Conservation (phyloP, 2,888 invertebrate species). For the Campopleginae sp. region DNA sequence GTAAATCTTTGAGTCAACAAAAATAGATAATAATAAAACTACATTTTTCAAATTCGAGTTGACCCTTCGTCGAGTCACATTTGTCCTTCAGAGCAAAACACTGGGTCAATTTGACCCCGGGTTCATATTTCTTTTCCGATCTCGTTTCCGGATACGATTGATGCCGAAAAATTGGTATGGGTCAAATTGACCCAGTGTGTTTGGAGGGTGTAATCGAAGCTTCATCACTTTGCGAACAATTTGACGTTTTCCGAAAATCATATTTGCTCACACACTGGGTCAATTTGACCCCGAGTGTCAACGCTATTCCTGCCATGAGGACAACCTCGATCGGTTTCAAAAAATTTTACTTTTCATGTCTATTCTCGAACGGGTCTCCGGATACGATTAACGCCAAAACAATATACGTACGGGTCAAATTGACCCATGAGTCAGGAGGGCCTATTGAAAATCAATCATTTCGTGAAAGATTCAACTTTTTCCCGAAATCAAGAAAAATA, state of each 20-base stretch:
- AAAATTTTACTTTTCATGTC: too few species aligned
- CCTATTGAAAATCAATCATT: neutral
- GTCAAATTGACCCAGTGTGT: too few species aligned
- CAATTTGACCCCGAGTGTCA: neutral
- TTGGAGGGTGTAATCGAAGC: too few species aligned
- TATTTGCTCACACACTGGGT: neutral
- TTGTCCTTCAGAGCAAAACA: neutral
- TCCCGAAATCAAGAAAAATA: neutral
- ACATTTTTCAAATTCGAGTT: neutral
- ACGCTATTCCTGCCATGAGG: too few species aligned
- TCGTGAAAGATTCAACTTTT: neutral
- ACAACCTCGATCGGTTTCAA: too few species aligned
- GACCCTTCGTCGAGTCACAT: neutral
- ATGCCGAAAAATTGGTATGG: too few species aligned
- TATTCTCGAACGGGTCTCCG: too few species aligned
- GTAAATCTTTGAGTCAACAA: neutral
- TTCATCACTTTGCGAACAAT: too few species aligned
- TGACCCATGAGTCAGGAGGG: neutral
- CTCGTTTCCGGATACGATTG: too few species aligned
- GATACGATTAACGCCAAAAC: neutral
- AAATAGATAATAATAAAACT: neutral
- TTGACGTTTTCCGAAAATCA: too few species aligned
- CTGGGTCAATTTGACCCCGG: neutral
- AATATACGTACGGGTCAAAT: neutral
- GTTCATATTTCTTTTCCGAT: too few species aligned